Percentiles rank a stretch among this genome's conserved stretches.
Evolutionary conservation across 2,113 vertebrate species (phyloP).

Genomic region (Atlantisia rogersi): DNA sequence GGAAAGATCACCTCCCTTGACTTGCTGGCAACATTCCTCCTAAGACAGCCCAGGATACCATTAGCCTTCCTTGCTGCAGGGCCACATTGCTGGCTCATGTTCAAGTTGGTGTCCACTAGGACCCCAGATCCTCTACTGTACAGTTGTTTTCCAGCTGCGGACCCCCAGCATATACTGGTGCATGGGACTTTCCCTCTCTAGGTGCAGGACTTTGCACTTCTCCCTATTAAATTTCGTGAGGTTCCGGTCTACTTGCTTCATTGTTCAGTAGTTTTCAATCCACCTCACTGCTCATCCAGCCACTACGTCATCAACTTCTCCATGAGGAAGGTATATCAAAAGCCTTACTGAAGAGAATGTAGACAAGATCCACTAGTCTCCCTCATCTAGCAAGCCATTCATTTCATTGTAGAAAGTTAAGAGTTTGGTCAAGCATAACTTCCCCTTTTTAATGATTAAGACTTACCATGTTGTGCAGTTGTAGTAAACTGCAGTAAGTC

Average conservation of each 20-base stretch:
- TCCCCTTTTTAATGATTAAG: neutral
- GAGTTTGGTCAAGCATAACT: neutral
- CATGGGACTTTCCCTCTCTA: neutral
- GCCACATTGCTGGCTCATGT: rapidly evolving
- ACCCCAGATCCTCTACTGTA: neutral
- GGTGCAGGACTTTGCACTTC: neutral
- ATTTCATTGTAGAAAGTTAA: neutral
- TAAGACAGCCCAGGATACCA: neutral
- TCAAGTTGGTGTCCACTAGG: neutral
- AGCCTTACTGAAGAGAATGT: neutral
- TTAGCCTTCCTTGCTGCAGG: neutral
- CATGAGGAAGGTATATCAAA: neutral
- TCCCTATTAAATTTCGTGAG: neutral
- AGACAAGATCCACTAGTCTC: neutral
- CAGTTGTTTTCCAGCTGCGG: neutral
- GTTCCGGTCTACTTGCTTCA: neutral
- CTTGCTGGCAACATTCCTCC: neutral
- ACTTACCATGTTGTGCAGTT: neutral
- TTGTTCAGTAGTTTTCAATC: neutral
- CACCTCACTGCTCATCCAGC: neutral
- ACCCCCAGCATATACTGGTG: neutral
- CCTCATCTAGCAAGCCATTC: neutral
- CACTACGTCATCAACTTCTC: neutral
- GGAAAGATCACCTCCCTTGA: neutral
- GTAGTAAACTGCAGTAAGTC: neutral